These are phyloP conservation scores for Gadus macrocephalus DNA, from an alignment of 2,113 vertebrate genomes.

Conservation along the genomic window DNA sequence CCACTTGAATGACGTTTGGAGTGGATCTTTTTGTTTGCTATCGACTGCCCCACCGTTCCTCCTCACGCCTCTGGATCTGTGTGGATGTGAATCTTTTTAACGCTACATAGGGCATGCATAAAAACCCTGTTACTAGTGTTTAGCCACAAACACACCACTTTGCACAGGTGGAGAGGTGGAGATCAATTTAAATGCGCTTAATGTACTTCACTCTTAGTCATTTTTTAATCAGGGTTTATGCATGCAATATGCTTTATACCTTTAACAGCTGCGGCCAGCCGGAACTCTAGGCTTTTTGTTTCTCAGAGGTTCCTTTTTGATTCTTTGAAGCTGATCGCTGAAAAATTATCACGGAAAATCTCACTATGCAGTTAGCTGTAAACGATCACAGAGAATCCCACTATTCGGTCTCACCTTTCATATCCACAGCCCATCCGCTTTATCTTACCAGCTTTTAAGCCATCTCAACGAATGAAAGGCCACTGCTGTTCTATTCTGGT, in stretches of 20 bases:
- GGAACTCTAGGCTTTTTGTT: slow-evolving; percentile 12
- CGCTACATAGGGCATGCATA: slow-evolving; percentile 38
- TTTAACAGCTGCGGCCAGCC: slow-evolving; percentile 46
- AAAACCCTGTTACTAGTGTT: slow-evolving; percentile 9
- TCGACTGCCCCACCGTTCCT: slow-evolving; percentile 36
- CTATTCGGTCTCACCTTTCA: slow-evolving; percentile 32
- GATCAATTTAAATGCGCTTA: no score
- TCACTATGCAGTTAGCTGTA: slow-evolving; percentile 28
- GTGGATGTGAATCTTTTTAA: slow-evolving; percentile 47
- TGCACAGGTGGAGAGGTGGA: slow-evolving; percentile 10
- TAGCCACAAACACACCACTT: slow-evolving; percentile 15
- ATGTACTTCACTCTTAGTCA: slow-evolving; percentile 26
- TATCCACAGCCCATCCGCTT: slow-evolving; percentile 15
- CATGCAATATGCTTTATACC: slow-evolving; percentile 46
- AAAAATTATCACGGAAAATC: background rate
- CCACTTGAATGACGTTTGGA: slow-evolving; percentile 45
- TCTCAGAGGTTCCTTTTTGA: slow-evolving; percentile 16
- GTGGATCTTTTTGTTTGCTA: slow-evolving; percentile 59
- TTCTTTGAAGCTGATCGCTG: slow-evolving; percentile 18
- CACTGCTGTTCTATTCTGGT: slow-evolving; percentile 56
- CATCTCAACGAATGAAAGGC: slow-evolving; percentile 53
- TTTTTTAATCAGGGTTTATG: slow-evolving; percentile 21
- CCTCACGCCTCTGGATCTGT: slow-evolving; percentile 26
- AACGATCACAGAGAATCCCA: slow-evolving; percentile 38
- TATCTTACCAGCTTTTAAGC: slow-evolving; percentile 25